phyloP scores from a whole-genome alignment of 2,797 vertebrate genomes.

The Tarsius wallacei region DNA sequence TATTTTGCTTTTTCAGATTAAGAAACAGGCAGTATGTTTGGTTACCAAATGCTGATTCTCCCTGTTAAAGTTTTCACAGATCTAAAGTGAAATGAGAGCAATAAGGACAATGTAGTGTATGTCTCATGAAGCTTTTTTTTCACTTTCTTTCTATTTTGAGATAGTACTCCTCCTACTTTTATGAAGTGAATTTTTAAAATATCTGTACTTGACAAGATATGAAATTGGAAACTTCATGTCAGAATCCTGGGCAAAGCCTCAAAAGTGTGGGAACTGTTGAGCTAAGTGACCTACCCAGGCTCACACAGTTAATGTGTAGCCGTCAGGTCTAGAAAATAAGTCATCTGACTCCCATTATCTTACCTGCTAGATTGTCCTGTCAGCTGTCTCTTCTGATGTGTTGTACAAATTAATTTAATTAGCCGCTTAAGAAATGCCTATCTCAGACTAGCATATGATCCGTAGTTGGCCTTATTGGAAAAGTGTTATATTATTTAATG shows the following conservation, averaged over 20 bases:
- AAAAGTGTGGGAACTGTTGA: not conserved
- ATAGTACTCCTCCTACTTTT: slow-evolving; percentile 7
- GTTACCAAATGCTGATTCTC: slow-evolving; percentile 49
- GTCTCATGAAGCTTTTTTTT: slow-evolving; percentile 34
- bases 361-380: slow-evolving; percentile 39
- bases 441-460: slow-evolving; percentile 53
- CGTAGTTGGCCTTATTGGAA: slow-evolving; percentile 13
- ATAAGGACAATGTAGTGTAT: slow-evolving; percentile 23
- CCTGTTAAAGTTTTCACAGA: slow-evolving; percentile 34
- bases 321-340: not conserved
- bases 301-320: slow-evolving; percentile 45
- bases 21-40: slow-evolving; percentile 44
- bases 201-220: slow-evolving; percentile 40
- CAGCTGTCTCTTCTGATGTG: slow-evolving; percentile 9
- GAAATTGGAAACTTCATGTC: slow-evolving; percentile 36
- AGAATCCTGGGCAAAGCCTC: slow-evolving; percentile 39
- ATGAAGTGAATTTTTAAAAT: slow-evolving; percentile 48
- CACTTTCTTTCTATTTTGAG: slow-evolving; percentile 36
- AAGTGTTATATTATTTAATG: slow-evolving; percentile 60
- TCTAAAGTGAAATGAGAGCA: slow-evolving; percentile 64
- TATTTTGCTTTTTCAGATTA: slow-evolving; percentile 54
- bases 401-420: slow-evolving; percentile 62
- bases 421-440: slow-evolving; percentile 39
- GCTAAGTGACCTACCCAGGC: slow-evolving; percentile 47
- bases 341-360: slow-evolving; percentile 7